phyloP scores from a whole-genome alignment of 2,113 vertebrate species.

The Cinclus cinclus region DNA sequence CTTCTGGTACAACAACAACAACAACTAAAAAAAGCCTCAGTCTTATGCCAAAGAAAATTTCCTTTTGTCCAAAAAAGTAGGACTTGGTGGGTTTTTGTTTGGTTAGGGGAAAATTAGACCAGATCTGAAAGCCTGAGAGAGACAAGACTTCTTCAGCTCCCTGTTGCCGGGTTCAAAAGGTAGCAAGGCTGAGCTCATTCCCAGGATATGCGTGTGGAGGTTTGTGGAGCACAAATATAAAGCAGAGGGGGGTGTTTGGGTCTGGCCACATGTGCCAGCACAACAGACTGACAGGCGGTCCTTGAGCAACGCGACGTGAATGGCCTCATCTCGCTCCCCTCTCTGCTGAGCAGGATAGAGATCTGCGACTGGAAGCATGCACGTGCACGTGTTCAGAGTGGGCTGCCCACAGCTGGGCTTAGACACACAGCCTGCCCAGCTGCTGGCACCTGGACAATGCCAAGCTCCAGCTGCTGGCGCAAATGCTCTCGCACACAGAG shows the following conservation, averaged over 20 bases:
- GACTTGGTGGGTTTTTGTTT: background rate
- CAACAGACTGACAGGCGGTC: background rate
- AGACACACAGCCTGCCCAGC: background rate
- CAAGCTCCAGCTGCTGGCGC: background rate
- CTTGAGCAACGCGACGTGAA: background rate
- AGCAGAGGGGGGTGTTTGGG: background rate
- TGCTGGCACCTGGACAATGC: background rate
- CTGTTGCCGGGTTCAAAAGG: background rate
- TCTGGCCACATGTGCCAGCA: background rate
- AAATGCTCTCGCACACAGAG: background rate
- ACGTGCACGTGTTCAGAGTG: background rate
- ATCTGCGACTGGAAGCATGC: background rate
- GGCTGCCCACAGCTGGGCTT: background rate
- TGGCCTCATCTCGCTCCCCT: background rate
- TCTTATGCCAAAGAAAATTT: background rate
- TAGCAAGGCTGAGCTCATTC: background rate
- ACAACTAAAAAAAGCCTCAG: background rate
- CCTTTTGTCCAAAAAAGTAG: background rate
- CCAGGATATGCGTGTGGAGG: background rate
- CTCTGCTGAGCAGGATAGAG: background rate
- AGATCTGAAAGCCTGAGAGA: background rate
- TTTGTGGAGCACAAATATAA: background rate
- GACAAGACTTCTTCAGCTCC: background rate
- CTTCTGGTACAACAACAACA: background rate
- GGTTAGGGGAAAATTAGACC: background rate